phyloP scores from a whole-genome alignment of 2,797 vertebrate genomes.

The Poeciliopsis paucimaculata region DNA sequence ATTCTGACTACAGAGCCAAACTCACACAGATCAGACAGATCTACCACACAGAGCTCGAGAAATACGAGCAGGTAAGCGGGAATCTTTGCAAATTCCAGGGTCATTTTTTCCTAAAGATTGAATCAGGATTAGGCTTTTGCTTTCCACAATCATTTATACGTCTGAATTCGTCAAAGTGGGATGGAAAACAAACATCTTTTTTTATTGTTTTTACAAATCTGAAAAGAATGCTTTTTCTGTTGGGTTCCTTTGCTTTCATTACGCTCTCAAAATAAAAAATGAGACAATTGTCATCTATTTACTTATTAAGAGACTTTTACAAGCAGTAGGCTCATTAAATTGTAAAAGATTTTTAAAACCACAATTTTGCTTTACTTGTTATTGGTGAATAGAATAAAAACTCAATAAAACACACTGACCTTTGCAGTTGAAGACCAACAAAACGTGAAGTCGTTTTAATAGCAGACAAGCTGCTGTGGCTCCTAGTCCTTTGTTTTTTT shows the following conservation, averaged over 20 bases:
- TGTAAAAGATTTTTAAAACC: neutral
- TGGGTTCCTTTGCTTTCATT: neutral
- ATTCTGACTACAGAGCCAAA: conserved; percentile 99
- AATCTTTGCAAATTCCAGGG: neutral
- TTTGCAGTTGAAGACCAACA: neutral
- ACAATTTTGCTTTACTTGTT: neutral
- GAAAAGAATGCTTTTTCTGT: neutral
- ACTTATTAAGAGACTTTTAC: neutral
- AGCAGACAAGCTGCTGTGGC: neutral
- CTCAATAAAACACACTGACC: neutral
- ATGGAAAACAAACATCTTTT: neutral
- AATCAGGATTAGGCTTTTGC: neutral
- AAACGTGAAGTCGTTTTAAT: neutral
- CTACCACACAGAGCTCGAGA: conserved; percentile 99
- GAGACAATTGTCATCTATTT: neutral
- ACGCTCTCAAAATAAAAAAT: neutral
- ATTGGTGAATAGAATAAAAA: neutral
- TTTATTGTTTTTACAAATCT: neutral
- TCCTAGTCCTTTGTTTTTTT: neutral
- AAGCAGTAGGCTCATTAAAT: neutral
- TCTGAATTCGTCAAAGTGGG: neutral
- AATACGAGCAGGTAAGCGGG: conserved; percentile 93
- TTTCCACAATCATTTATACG: neutral
- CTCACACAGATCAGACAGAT: conserved; percentile 99
- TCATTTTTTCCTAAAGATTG: neutral